Evolutionary conservation across 2,113 vertebrate species (phyloP).

Genomic region (Lanius collurio): DNA sequence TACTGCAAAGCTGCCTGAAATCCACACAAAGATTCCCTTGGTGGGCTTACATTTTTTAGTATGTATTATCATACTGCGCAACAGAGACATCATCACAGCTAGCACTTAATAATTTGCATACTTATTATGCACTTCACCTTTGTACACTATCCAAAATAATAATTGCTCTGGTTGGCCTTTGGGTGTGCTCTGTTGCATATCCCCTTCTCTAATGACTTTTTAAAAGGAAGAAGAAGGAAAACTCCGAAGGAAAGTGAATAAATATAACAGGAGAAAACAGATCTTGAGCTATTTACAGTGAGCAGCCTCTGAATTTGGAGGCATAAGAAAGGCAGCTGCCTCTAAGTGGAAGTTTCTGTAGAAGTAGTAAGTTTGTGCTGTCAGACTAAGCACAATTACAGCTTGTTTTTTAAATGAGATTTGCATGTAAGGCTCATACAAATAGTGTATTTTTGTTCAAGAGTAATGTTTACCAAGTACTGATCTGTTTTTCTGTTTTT

Average conservation of each 20-base stretch:
- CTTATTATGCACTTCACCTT: background rate
- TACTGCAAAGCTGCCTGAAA: background rate
- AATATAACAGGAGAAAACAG: background rate
- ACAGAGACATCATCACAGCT: background rate
- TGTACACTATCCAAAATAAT: background rate
- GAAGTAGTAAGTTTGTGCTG: background rate
- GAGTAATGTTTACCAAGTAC: background rate
- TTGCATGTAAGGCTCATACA: background rate
- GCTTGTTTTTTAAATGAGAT: background rate
- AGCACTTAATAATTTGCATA: background rate
- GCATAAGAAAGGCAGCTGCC: background rate
- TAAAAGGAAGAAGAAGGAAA: background rate
- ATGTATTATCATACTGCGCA: background rate
- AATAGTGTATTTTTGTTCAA: background rate
- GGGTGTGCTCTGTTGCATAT: background rate
- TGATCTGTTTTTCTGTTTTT: background rate
- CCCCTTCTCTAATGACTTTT: background rate
- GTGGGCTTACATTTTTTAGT: background rate
- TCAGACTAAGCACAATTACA: background rate
- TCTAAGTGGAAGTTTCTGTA: background rate
- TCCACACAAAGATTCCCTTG: background rate
- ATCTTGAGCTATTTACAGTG: background rate
- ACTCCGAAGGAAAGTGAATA: background rate
- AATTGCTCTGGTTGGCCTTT: background rate
- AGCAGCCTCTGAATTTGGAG: background rate